phyloP scores from a whole-genome alignment of 2,113 vertebrate species.

The Daubentonia madagascariensis region DNA sequence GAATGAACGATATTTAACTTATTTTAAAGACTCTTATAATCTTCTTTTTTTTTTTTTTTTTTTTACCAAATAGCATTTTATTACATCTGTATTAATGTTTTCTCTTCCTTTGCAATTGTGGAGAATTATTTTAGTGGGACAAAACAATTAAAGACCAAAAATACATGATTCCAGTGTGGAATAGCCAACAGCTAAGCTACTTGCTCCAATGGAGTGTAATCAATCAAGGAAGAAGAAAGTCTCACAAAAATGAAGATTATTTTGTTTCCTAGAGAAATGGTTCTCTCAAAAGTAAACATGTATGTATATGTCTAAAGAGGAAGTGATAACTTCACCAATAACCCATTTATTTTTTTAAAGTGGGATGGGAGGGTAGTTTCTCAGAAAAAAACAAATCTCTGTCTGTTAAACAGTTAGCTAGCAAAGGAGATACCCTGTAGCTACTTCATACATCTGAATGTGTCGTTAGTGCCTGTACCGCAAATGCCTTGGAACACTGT shows the following conservation, averaged over 20 bases:
- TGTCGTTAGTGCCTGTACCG: neutral
- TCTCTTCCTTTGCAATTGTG: neutral
- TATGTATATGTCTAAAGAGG: neutral
- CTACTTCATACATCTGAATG: neutral
- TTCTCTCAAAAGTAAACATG: neutral
- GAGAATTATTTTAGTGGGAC: neutral
- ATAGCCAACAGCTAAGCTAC: neutral
- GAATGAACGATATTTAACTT: neutral
- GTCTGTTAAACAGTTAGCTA: neutral
- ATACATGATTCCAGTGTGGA: neutral
- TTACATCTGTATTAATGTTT: neutral
- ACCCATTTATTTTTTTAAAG: neutral
- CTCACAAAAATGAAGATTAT: neutral
- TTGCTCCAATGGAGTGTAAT: neutral
- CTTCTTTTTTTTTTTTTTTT: too few species aligned
- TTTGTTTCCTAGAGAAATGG: neutral
- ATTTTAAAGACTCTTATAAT: conserved; percentile 27
- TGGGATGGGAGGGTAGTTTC: neutral
- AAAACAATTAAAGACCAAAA: neutral
- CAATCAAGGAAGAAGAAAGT: neutral
- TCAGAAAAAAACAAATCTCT: neutral
- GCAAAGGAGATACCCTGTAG: neutral
- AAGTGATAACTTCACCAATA: neutral
- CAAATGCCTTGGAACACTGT: neutral
- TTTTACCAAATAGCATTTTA: conserved; percentile 26